Evolutionary conservation across 2,113 vertebrate genomes (phyloP).

Genomic region (Nannospalax galili): DNA sequence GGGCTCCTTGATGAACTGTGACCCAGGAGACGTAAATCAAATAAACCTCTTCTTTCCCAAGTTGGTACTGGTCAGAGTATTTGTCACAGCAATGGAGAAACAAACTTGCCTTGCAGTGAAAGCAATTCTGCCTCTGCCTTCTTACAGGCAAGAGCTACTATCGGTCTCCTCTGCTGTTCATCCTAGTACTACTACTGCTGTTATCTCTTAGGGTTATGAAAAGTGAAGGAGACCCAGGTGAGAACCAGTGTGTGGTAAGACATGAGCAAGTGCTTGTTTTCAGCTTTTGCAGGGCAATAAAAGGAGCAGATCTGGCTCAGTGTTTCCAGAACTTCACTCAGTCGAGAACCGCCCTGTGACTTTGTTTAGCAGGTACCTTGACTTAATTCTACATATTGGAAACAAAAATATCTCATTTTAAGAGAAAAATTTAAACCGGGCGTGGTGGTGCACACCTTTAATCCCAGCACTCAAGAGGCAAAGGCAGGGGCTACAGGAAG

Average conservation of each 20-base stretch:
- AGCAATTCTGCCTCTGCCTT: not conserved
- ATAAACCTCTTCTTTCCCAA: too few relatives aligned
- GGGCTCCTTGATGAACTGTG: too few relatives aligned
- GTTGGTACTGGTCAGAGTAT: too few relatives aligned
- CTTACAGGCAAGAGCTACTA: not conserved
- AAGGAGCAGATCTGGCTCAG: not conserved
- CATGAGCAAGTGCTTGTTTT: not conserved
- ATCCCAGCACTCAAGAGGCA: too few relatives aligned
- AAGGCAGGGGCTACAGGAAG: too few relatives aligned
- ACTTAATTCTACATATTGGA: not conserved
- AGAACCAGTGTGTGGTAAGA: not conserved
- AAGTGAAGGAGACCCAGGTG: not conserved
- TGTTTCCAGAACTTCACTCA: not conserved
- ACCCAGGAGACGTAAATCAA: too few relatives aligned
- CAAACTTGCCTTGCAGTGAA: not conserved
- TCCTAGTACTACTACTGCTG: not conserved
- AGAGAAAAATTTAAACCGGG: slow-evolving; percentile 51
- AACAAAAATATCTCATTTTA: slow-evolving; percentile 37
- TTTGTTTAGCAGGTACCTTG: not conserved
- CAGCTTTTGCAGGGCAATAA: not conserved
- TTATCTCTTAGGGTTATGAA: not conserved
- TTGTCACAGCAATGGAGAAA: too few relatives aligned
- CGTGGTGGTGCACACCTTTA: too few relatives aligned
- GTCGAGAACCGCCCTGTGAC: not conserved
- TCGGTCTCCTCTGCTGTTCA: not conserved